Evolutionary conservation across 2,888 invertebrate genomes (phyloP).

Genomic region (Pedicia rivosa): DNA sequence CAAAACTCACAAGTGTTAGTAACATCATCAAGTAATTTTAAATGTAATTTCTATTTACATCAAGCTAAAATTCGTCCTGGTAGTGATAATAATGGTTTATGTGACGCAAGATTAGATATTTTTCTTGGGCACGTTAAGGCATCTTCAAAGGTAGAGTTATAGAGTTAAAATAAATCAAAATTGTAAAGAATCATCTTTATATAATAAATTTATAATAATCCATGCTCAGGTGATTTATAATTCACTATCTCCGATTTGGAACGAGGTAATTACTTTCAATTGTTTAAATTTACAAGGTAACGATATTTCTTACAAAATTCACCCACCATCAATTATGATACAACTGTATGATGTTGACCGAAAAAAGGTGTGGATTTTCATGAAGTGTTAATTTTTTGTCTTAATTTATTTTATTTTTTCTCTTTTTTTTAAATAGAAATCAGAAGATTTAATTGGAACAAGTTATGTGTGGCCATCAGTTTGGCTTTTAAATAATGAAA

Average conservation of each 20-base stretch:
- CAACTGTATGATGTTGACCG: conserved; percentile 31
- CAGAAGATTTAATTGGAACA: conserved; percentile 14
- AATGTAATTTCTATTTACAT: conserved; percentile 47
- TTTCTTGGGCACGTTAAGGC: too few relatives aligned
- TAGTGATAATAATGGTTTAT: conserved; percentile 34
- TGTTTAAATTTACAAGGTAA: conserved; percentile 24
- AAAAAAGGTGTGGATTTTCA: too few relatives aligned
- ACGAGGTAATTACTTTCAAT: conserved; percentile 36
- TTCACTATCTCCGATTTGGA: conserved; percentile 43
- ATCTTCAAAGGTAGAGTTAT: conserved; percentile 19
- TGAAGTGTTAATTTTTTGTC: not conserved
- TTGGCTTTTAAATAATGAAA: not conserved
- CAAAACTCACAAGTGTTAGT: conserved; percentile 9
- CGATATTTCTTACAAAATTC: conserved; percentile 17
- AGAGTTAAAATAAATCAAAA: conserved; percentile 15
- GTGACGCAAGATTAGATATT: conserved; percentile 34
- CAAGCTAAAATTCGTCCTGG: conserved; percentile 46
- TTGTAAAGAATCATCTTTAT: conserved; percentile 4
- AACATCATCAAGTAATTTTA: conserved; percentile 32
- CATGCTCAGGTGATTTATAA: conserved; percentile 17
- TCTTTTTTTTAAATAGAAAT: not conserved
- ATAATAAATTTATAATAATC: conserved; percentile 17
- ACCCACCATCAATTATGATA: conserved; percentile 30
- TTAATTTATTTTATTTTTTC: not conserved
- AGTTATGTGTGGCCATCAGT: conserved; percentile 17